These are phyloP conservation scores for Molorchus minor DNA, from an alignment of 2,888 invertebrate species.

Conservation along the genomic window DNA sequence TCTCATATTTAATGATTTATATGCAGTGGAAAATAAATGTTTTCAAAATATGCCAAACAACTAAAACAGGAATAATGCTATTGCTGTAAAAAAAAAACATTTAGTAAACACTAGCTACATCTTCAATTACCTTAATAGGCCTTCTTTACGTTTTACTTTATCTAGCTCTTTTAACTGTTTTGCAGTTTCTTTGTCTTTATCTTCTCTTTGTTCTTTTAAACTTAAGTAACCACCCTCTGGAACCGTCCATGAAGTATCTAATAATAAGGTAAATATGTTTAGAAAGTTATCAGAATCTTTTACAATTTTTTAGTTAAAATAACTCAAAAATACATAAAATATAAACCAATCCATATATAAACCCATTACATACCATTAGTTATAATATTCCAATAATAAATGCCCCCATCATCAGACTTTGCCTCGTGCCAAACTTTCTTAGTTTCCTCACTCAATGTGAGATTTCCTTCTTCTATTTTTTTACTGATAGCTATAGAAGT, in stretches of 20 bases:
- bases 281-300: neutral
- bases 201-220: slow-evolving; percentile 70
- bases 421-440: slow-evolving; percentile 81
- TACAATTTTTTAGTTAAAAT: too few species aligned
- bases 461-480: slow-evolving; percentile 53
- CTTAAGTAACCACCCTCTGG: slow-evolving; percentile 78
- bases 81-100: too few species aligned
- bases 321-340: slow-evolving; percentile 3
- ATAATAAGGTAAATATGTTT: slow-evolving; percentile 44
- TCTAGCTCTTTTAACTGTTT: slow-evolving; percentile 60
- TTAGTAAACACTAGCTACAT: too few species aligned
- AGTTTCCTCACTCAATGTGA: slow-evolving; percentile 53
- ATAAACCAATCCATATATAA: slow-evolving; percentile 18
- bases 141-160: slow-evolving; percentile 51
- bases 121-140: too few species aligned
- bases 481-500: slow-evolving; percentile 66
- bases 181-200: slow-evolving; percentile 64
- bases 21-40: too few species aligned
- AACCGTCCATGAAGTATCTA: slow-evolving; percentile 80
- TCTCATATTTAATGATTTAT: too few species aligned
- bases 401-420: slow-evolving; percentile 76
- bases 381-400: slow-evolving; percentile 87
- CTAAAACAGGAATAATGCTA: too few species aligned
- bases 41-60: too few species aligned
- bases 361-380: slow-evolving; percentile 72